Evolutionary conservation across 2,113 vertebrate genomes (phyloP), one percentile per base, ranked within the genome.

Genomic region (Tricholaema leucomelas): DNA sequence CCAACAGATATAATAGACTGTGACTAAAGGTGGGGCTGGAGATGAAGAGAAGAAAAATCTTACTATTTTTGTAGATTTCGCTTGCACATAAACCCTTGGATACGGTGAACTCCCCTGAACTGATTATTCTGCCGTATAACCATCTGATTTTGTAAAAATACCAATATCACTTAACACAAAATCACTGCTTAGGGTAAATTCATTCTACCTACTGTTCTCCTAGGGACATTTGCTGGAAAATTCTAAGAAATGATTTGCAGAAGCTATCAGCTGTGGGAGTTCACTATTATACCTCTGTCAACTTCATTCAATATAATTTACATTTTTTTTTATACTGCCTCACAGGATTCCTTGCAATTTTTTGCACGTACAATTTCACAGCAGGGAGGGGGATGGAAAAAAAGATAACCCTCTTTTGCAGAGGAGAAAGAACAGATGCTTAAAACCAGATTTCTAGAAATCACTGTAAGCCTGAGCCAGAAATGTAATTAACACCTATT

Each of bases 401-500:
- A 78, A 71, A 96, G 93, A 96, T 95, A 96, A 91, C 94, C 88
- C 80, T 95, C 95, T 97, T 95, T 97, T 89, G 71, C 87, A 96
- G 93, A 94, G 89, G 92, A 84, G 95, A 96, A 92, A 88, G 96
- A 97, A 97, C 97, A 98, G 97, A 98, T 98, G 98, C 96, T 98
- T 97, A 97, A 98, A 98, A 97, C 97, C 97, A 97, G 97, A 97
- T 97, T 97, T 97, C 92, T 93, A 96, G 95, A 97, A 98, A 98
- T 98, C 97, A 96, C 97, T 95, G 96, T 96, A 97, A 97, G 97
- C 94, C 97, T 96, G 93, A 97, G 96, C 96, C 96, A 97, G 97
- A 97, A 97, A 98, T 97, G 98, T 98, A 98, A 98, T 98, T 98
- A 98, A 98, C 98, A 98, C 97, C 98, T 98, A 98, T 98, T 98